Evolutionary conservation across 2,113 vertebrate species (phyloP).

Genomic region (Ifrita kowaldi): DNA sequence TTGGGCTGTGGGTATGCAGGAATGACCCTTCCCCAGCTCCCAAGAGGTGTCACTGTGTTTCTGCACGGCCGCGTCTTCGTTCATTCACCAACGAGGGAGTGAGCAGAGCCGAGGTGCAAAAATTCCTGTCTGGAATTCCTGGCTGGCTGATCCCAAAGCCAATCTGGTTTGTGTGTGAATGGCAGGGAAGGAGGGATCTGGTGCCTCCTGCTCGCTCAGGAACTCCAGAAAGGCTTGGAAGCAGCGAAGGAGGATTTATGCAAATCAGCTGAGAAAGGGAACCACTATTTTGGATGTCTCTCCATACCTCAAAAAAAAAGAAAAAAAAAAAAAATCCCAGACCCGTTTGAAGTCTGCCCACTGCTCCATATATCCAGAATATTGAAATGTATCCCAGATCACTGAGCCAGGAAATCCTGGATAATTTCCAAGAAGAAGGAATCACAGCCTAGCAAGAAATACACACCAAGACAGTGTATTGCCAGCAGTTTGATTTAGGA

Average conservation of each 20-base stretch:
- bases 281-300: background rate
- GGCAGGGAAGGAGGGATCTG: background rate
- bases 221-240: background rate
- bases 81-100: accelerated
- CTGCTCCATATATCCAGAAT: background rate
- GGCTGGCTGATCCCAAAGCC: background rate
- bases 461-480: conserved; percentile 31
- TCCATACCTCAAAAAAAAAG: background rate
- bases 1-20: accelerated
- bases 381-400: conserved; percentile 14
- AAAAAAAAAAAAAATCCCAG: background rate
- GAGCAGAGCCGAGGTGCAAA: background rate
- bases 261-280: background rate
- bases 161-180: background rate
- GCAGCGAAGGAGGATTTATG: background rate
- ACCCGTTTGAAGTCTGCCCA: background rate
- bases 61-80: accelerated
- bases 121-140: background rate
- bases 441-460: conserved; percentile 18
- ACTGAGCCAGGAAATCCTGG: background rate
- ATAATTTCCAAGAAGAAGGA: conserved; percentile 33
- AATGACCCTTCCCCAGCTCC: background rate
- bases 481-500: conserved; percentile 37
- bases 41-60: accelerated
- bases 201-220: background rate